Base-by-base conservation (phyloP, 2,113 vertebrate genomes). In the Isurus oxyrinchus region DNA sequence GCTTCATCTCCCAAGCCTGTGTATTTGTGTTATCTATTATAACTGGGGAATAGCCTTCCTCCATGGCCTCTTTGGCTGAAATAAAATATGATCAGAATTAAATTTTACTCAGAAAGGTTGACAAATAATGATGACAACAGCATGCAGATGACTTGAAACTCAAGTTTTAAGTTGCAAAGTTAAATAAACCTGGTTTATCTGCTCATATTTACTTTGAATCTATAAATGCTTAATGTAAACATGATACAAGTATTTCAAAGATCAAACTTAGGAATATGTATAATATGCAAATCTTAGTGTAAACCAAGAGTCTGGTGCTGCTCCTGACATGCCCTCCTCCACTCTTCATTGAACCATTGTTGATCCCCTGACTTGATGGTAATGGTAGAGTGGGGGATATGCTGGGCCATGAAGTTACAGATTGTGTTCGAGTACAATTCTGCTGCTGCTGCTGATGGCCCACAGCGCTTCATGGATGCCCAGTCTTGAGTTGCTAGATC, bases 21-120 rank as follows among this genome's bases (percentile, higher is more conserved):
- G 99, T 98, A 97, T 99, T 99, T 97, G 99, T 99, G 97, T 99
- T 99, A 97, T 99, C 99, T 97, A 99, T 99, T 97, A 99, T 99
- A 97, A 99, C 98, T 93, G 99, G 99, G 96, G 98, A 98, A 49
- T 97, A 86, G n/a, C 97, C 97, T 96, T 97, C 98, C 97, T 98
- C 98, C 98, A 99, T 99, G 1, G 98, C 98, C 97, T 98, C 98
- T 97, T 98, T 99, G 96, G 99, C 99, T 99, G 97, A 97, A 98
- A 98, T 97, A 98, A 61, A 98, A 49, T 55, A 88, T 72, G 7
- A 95, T 49, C 49, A 72, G 11, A 95, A 72, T 55, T 53, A 49
- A 72, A 49, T 95, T 72, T 49, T 53, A 95, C 11, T 55, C 5
- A 95, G 25, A 67, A 25, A 67, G 35, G 40, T 76, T 55, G 21